Base-by-base conservation (phyloP, 1,140 invertebrate genomes). In the Macrosteles quadrilineatus region DNA sequence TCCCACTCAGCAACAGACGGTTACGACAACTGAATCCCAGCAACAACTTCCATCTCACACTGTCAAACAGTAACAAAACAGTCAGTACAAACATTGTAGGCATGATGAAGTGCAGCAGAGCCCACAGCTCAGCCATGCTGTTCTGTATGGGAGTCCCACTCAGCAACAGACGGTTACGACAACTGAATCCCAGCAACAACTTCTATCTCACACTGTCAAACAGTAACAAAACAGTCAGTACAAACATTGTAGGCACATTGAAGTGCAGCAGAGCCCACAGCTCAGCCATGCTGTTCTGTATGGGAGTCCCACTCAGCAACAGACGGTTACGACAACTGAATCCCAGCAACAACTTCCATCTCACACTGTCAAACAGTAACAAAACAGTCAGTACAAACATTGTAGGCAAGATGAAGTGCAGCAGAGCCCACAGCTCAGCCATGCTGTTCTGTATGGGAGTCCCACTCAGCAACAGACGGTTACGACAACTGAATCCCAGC, bases 331-430 rank as follows among this genome's bases (percentile, higher is more conserved):
- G 87, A 77, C 95, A 97, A 78, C 92, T 95, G 78, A 99, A 98
- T 50, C 96, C 96, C 0, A 99, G 83, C 25, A 99, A 82, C 17
- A 95, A 85, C 80, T 99, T 98, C 98, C 98, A 99, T 19, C 98
- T 84, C 80, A 94, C 91, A 80, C 94, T 96, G 67, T n/a, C n/a
- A n/a, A n/a, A n/a, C n/a, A n/a, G n/a, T n/a, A n/a, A n/a, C n/a
- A n/a, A n/a, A n/a, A n/a, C n/a, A n/a, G n/a, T n/a, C n/a, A n/a
- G n/a, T n/a, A n/a, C 95, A 79, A 99, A 99, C 19, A 99, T 85
- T 53, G 96, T 94, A 0, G 98, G 98, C 98, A 99, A 99, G 70
- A 99, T 96, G 78, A 99, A 99, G 83, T 99, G 97, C 70, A 99
- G 85, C 59, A 99, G 82, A 0, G 97, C 97, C 97, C 97, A 99